These are phyloP conservation scores for Steatocranus sp. DNA, from an alignment of 2,797 vertebrate species.

Conservation along the genomic window DNA sequence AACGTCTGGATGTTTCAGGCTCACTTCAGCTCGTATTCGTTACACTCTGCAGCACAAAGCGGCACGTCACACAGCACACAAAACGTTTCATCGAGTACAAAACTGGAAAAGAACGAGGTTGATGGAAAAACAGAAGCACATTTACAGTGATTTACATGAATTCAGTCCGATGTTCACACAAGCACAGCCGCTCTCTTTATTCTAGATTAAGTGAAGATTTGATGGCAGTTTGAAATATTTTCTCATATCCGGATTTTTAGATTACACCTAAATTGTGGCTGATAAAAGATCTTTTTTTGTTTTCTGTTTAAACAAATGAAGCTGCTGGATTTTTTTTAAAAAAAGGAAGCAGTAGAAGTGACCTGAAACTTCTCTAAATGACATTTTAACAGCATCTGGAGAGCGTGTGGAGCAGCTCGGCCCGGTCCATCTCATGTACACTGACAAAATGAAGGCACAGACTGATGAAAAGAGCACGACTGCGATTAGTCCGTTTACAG, in stretches of 20 bases:
- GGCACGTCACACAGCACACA: slow-evolving; percentile 53
- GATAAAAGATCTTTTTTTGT: background rate
- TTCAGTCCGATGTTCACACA: slow-evolving; percentile 44
- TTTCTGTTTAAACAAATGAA: background rate
- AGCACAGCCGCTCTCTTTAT: slow-evolving; percentile 4
- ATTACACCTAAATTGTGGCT: slow-evolving; percentile 2
- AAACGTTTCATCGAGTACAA: slow-evolving; percentile 66
- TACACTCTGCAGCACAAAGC: slow-evolving; percentile 61
- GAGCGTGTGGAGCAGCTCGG: slow-evolving; percentile 12
- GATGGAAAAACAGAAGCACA: slow-evolving; percentile 62
- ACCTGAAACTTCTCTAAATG: background rate
- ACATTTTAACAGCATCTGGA: background rate
- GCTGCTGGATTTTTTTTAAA: fast-evolving
- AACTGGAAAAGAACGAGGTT: slow-evolving; percentile 59
- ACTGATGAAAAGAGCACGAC: slow-evolving; percentile 57
- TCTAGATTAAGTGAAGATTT: background rate
- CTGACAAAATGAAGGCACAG: slow-evolving; percentile 70
- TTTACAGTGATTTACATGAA: slow-evolving; percentile 75
- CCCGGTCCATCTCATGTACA: slow-evolving; percentile 29
- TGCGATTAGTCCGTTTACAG: slow-evolving; percentile 37
- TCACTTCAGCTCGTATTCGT: slow-evolving; percentile 44
- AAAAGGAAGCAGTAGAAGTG: background rate
- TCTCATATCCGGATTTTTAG: background rate
- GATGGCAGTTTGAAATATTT: slow-evolving; percentile 10
- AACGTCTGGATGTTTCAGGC: slow-evolving; percentile 62